Percentiles rank a stretch among this genome's conserved stretches.
Conservation (phyloP, 2,888 invertebrate genomes). For the Mimachlamys varia region DNA sequence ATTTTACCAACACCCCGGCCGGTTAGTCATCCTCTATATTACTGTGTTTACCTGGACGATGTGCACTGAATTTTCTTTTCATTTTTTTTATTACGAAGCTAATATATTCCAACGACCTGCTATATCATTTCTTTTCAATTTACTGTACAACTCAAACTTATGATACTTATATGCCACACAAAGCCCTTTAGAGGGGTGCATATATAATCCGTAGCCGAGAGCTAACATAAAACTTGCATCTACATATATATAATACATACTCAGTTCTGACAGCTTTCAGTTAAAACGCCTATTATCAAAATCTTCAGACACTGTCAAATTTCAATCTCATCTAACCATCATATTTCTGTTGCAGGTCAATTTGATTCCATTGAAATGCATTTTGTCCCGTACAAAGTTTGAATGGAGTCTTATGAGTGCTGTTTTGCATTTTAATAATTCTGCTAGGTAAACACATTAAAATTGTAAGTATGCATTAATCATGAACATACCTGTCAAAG, state of each 20-base stretch:
- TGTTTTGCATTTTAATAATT: conserved; percentile 19
- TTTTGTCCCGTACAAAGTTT: background rate
- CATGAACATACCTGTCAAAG: background rate
- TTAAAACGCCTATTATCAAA: background rate
- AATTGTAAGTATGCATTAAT: background rate
- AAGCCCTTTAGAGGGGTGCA: background rate
- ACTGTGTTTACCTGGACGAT: background rate
- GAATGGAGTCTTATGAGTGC: background rate
- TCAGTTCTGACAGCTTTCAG: background rate
- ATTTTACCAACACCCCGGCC: no score
- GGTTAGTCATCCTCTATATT: background rate
- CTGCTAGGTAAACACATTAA: background rate
- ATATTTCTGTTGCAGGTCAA: background rate
- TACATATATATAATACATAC: background rate
- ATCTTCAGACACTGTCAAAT: background rate
- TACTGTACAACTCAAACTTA: background rate
- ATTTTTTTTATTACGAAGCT: conserved; percentile 5
- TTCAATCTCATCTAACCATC: background rate
- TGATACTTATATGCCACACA: background rate
- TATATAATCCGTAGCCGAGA: background rate
- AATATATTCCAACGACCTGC: background rate
- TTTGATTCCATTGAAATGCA: conserved; percentile 15
- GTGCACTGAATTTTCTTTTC: background rate
- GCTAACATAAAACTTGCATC: background rate
- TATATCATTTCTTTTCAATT: conserved; percentile 5